A percentile compares a stretch with the other conserved stretches of the same genome.
Conservation (phyloP, 2,797 vertebrate species). For the Characodon lateralis region DNA sequence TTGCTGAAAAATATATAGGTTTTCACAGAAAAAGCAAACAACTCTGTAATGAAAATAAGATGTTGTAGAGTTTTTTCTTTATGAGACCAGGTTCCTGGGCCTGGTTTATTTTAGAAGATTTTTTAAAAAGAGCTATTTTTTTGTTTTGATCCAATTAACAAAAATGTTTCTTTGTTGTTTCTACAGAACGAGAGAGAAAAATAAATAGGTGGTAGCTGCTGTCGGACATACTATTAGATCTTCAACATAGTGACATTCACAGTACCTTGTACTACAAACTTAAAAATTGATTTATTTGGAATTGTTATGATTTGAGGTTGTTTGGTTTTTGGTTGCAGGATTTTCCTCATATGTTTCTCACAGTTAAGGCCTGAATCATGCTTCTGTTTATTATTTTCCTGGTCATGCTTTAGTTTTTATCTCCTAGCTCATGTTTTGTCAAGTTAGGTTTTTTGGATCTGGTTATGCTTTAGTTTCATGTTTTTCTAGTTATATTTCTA, state of each 20-base stretch:
- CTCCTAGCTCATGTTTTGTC: too few relatives aligned
- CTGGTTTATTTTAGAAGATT: not conserved
- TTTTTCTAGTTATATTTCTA: too few relatives aligned
- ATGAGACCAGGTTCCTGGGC: not conserved
- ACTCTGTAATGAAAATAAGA: constrained; percentile 28
- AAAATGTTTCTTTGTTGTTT: not conserved
- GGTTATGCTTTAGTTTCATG: too few relatives aligned
- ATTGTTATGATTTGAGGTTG: too few relatives aligned
- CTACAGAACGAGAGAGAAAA: not conserved
- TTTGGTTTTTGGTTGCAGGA: too few relatives aligned
- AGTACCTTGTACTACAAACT: too few relatives aligned
- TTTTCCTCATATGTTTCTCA: too few relatives aligned
- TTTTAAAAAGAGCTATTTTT: not conserved
- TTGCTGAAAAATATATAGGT: constrained; percentile 47
- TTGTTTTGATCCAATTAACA: not conserved
- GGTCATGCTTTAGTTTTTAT: too few relatives aligned
- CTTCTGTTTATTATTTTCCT: too few relatives aligned
- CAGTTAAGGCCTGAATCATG: too few relatives aligned
- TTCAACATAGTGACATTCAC: not conserved
- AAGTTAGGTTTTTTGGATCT: too few relatives aligned
- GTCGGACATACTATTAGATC: not conserved
- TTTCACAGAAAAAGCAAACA: constrained; percentile 32
- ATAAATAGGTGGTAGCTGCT: not conserved
- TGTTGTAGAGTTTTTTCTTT: not conserved
- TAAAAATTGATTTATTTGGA: too few relatives aligned